Evolutionary conservation across 2,888 invertebrate species (phyloP).

Genomic region (Myopa testacea): DNA sequence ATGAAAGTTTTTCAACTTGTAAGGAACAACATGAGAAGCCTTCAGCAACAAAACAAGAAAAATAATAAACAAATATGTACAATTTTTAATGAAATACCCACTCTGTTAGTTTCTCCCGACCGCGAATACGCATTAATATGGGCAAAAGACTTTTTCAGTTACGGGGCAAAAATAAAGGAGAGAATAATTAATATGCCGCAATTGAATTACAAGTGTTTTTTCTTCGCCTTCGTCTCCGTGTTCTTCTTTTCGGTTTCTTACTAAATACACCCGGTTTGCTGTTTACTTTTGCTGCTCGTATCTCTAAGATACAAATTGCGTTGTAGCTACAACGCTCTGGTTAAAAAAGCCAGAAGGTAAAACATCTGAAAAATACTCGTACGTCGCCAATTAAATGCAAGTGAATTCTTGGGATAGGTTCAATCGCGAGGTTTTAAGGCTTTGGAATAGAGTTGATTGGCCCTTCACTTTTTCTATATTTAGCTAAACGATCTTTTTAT

Average conservation of each 20-base stretch:
- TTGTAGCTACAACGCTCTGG: background rate
- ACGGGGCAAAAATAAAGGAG: background rate
- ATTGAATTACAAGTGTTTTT: constrained; percentile 1
- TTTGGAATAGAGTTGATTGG: no score
- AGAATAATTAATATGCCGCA: background rate
- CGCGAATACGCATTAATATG: constrained; percentile 13
- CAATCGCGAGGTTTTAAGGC: no score
- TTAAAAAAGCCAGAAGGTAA: no score
- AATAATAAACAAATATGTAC: background rate
- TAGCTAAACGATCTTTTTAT: background rate
- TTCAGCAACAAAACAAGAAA: background rate
- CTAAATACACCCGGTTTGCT: background rate
- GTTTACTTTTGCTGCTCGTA: background rate
- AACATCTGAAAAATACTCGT: no score
- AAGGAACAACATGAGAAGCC: background rate
- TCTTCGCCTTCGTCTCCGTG: background rate
- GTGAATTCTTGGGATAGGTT: no score
- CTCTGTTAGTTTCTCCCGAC: background rate
- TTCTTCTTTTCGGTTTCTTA: background rate
- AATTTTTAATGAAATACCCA: background rate
- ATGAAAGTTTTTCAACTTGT: no score
- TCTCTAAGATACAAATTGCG: constrained; percentile 19
- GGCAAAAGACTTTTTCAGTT: background rate
- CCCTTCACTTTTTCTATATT: no score
- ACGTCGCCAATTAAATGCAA: no score